Evolutionary conservation across 2,113 vertebrate species (phyloP).

Genomic region (Narcine bancroftii): DNA sequence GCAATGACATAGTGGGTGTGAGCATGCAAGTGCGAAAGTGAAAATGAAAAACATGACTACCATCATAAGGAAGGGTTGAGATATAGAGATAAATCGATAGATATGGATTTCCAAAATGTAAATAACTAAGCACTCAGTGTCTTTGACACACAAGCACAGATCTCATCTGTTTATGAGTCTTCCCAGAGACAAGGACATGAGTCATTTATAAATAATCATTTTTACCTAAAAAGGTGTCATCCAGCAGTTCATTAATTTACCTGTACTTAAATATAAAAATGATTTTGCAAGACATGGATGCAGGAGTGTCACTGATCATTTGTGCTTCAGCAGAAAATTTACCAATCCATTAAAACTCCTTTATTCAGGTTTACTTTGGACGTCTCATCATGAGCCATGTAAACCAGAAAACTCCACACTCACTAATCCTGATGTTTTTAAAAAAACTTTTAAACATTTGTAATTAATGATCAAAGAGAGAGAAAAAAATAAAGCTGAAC

Average conservation of each 20-base stretch:
- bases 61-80: too few species aligned
- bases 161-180: background rate
- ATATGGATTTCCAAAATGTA: background rate
- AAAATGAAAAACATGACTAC: background rate
- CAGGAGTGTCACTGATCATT: background rate
- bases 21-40: background rate
- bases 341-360: background rate
- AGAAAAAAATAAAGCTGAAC: background rate
- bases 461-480: background rate
- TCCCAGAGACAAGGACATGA: background rate
- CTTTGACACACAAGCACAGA: background rate
- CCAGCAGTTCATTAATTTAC: background rate
- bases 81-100: too few species aligned
- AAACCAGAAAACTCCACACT: too few species aligned
- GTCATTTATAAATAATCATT: background rate
- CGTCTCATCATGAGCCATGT: too few species aligned
- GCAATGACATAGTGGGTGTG: background rate
- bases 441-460: background rate
- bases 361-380: background rate
- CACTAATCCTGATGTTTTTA: background rate
- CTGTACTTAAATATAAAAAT: background rate
- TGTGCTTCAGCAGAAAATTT: background rate
- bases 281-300: background rate
- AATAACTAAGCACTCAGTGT: background rate
- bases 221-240: background rate